These are phyloP conservation scores for Argya squamiceps DNA, from an alignment of 2,797 vertebrate species.

Conservation along the genomic window DNA sequence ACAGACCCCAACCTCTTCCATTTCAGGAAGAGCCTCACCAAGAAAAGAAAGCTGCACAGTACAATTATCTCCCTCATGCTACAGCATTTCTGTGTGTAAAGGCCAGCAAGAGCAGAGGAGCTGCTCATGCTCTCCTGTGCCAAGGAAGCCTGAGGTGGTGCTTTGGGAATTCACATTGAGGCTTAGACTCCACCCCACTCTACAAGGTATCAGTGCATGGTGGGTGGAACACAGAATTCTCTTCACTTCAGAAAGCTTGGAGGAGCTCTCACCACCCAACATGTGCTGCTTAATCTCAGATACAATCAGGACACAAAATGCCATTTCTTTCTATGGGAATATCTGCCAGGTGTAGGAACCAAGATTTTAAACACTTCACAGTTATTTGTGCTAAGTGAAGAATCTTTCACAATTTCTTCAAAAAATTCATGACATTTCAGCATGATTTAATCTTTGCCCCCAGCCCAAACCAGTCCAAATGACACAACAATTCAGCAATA, in stretches of 20 bases:
- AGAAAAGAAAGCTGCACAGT: background rate
- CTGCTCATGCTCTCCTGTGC: background rate
- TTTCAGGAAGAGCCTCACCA: background rate
- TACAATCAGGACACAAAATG: background rate
- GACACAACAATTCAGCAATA: background rate
- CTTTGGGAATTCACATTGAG: background rate
- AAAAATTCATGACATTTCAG: background rate
- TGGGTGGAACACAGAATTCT: background rate
- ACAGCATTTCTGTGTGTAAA: background rate
- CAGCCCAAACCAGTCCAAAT: background rate
- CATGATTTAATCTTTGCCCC: background rate
- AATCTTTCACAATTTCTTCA: background rate
- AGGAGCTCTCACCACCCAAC: background rate
- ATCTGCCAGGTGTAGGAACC: background rate
- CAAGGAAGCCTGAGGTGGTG: background rate
- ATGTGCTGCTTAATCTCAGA: accelerated
- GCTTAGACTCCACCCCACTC: background rate
- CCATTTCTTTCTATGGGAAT: background rate
- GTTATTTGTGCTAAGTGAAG: background rate
- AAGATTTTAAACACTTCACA: background rate
- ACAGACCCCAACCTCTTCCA: background rate
- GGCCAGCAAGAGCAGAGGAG: background rate
- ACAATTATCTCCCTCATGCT: background rate
- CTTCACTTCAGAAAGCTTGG: background rate
- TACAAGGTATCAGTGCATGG: background rate